These are phyloP conservation scores for Cairina moschata DNA, from an alignment of 2,113 vertebrate genomes.

Conservation along the genomic window DNA sequence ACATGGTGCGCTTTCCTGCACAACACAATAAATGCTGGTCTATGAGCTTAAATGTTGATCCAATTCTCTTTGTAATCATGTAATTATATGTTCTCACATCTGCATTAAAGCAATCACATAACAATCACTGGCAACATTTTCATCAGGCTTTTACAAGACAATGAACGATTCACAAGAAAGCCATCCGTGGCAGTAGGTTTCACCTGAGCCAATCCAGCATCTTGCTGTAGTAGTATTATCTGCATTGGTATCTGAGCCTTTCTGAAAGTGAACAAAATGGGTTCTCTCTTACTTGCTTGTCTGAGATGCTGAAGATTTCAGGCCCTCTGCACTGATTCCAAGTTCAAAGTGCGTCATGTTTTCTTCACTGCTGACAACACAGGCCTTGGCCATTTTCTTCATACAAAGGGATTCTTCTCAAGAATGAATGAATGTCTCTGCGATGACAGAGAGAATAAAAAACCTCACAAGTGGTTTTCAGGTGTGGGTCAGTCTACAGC, in stretches of 20 bases:
- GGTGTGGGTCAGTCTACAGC: background rate
- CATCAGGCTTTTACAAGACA: background rate
- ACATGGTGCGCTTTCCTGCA: background rate
- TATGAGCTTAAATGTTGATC: background rate
- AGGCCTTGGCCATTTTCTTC: background rate
- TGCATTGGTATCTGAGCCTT: background rate
- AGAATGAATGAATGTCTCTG: background rate
- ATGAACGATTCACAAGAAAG: background rate
- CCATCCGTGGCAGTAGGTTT: background rate
- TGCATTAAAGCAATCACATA: background rate
- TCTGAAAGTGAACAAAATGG: background rate
- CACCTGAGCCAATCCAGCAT: background rate
- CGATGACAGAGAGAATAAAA: background rate
- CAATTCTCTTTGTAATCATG: background rate
- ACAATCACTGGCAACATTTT: background rate
- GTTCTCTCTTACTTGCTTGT: background rate
- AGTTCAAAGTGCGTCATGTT: background rate
- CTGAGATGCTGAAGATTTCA: background rate
- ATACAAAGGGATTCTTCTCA: background rate
- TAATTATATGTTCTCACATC: background rate
- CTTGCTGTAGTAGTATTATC: background rate
- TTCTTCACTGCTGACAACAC: background rate
- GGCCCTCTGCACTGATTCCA: background rate
- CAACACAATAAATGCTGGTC: background rate
- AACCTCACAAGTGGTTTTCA: background rate